Percentiles rank a stretch among this genome's conserved stretches.
Evolutionary conservation across 2,888 invertebrate genomes (phyloP).

Genomic region (Bibio marci): DNA sequence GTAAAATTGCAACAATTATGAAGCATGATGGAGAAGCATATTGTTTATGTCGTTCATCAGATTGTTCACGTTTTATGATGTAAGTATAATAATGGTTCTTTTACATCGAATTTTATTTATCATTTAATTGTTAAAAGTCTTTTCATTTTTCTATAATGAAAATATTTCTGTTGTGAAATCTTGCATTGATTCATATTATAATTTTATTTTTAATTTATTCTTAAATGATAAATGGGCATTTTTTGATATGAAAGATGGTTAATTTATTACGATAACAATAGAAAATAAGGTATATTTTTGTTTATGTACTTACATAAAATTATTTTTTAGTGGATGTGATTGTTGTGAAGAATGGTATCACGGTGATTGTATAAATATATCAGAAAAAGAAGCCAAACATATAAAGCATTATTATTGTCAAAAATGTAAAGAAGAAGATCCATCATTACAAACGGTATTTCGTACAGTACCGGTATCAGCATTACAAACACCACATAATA

Average conservation of each 20-base stretch:
- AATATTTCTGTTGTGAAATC: not conserved
- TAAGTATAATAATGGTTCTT: constrained; percentile 32
- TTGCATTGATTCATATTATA: not conserved
- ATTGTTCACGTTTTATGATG: constrained; percentile 95
- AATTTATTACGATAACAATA: no score
- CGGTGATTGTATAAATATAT: constrained; percentile 91
- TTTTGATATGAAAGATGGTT: no score
- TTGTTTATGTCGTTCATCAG: constrained; percentile 86
- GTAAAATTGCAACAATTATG: constrained; percentile 71
- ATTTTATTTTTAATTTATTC: constrained; percentile 4
- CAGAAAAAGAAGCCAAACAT: constrained; percentile 78
- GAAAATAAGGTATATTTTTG: no score
- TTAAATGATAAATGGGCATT: no score
- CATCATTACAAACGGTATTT: constrained; percentile 46
- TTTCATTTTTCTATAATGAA: not conserved
- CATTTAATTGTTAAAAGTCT: not conserved
- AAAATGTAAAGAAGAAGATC: constrained; percentile 67
- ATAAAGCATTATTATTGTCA: constrained; percentile 90
- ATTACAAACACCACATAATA: constrained; percentile 6
- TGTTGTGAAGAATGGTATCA: constrained; percentile 98
- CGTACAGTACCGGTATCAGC: constrained; percentile 22
- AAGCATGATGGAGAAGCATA: constrained; percentile 86
- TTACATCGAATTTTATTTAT: not conserved
- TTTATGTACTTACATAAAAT: no score
- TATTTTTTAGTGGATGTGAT: constrained; percentile 66